Base-by-base conservation (phyloP, 2,113 vertebrate species). In the Enhydra lutris region DNA sequence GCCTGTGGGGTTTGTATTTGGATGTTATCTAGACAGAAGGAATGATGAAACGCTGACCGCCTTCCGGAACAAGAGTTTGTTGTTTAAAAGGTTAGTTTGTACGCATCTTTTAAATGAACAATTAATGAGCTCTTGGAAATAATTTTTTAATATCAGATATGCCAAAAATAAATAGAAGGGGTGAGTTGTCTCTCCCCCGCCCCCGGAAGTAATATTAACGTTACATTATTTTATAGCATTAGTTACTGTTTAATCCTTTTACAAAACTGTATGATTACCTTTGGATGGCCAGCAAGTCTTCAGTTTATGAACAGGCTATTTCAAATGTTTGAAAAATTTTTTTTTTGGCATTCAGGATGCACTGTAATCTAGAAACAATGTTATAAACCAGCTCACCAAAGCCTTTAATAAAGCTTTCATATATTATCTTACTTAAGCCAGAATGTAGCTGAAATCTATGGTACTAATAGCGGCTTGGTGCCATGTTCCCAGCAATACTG, bases 21-120 rank as follows among this genome's bases (percentile, higher is more conserved):
- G 99, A 65, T 98, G 98, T 78, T 99, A 99, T 87, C 91, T 99
- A 47, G 99, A 99, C 98, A 99, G 93, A 97, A 97, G 15, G 97
- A 99, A 99, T 76, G 99, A 99, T 92, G 98, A 99, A 96, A 99
- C 98, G 91, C 96, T 99, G 83, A 98, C 99, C 31, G 59, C 99
- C 47, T 99, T 99, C 99, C 99, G 99, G 97, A 99, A 99, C 98
- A 99, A 99, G 98, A 99, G 99, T 94, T 79, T 96, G 14, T 97
- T 99, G 52, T 99, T 97, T 90, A 98, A 94, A 98, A 99, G 99
- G 99, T 99, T 73, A 89, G 98, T 73, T 95, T 89, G 52, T 47
- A 6, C 4, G 11, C n/a, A 86, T 86, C 26, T 86, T 93, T 95
- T 36, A 89, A 89, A 96, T 6, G 5, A 84, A 29, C 50, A 74